Evolutionary conservation across 37 sponge, comb jelly and placozoan species (phyloP).

Genomic region (Dysidea cf. avara): DNA sequence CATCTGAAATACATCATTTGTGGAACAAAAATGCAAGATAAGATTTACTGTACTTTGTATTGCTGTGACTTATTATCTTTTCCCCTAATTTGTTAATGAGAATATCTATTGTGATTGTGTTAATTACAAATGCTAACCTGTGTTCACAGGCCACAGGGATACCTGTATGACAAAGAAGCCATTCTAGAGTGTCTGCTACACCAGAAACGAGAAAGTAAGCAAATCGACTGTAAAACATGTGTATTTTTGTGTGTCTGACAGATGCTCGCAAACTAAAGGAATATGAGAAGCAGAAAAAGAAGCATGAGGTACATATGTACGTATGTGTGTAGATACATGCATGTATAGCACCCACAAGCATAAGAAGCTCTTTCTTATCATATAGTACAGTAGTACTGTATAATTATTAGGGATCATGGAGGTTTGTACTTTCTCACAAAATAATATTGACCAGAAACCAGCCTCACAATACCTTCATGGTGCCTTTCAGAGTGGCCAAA

Average conservation of each 20-base stretch:
- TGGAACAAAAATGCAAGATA: too few relatives aligned
- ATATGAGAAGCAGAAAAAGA: constrained; percentile 76
- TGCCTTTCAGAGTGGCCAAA: too few relatives aligned
- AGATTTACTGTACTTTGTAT: too few relatives aligned
- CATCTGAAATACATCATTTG: too few relatives aligned
- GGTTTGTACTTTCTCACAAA: too few relatives aligned
- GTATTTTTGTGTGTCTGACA: constrained; percentile 16
- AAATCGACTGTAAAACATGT: background rate
- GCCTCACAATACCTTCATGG: too few relatives aligned
- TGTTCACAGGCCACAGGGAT: constrained; percentile 87
- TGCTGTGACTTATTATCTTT: too few relatives aligned
- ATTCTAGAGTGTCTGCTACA: constrained; percentile 85
- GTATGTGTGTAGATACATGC: background rate
- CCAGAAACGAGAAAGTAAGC: constrained; percentile 91
- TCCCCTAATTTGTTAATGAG: background rate
- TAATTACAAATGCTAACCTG: background rate
- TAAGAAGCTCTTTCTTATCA: too few relatives aligned
- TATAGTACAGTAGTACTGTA: too few relatives aligned
- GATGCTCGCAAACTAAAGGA: constrained; percentile 85
- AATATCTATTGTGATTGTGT: background rate
- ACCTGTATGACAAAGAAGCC: constrained; percentile 91
- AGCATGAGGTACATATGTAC: constrained; percentile 44
- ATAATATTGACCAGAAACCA: too few relatives aligned
- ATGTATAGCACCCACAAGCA: too few relatives aligned
- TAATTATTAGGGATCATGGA: too few relatives aligned